Evolutionary conservation across 1,140 invertebrate genomes (phyloP), one percentile per base, ranked within the genome.

Genomic region (Euwallacea similis): DNA sequence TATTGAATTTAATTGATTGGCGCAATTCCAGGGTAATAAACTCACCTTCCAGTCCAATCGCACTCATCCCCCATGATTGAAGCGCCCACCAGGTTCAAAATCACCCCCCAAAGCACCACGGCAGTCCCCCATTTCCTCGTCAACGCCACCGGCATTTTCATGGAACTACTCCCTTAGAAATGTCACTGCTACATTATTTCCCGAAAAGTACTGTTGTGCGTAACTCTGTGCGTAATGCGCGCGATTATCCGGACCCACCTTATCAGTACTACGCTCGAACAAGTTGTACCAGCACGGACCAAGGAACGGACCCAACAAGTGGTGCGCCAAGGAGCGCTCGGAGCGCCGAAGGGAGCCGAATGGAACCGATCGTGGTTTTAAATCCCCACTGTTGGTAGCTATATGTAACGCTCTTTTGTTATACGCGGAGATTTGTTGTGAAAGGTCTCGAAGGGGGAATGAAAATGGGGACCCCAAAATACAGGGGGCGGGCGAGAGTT

Each of bases 41-140:
- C 65, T 58, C 43, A 66, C 65, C 65, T 66, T 42, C 65, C 65
- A 43, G 65, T 66, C 65, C 65, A 66, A 21, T 66, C 65, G 16
- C 65, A 66, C 44, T 66, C 65, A 58, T 66, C 65, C 42, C 65
- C 65, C 65, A 66, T 66, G 7, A 66, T 58, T 11, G 65, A 58
- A n/a, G 65, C 65, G n/a, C 46, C 46, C 9, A 2, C 13, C 46
- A 50, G 2, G 9, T 7, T 10, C 9, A 50, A 13, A 11, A 50
- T 2, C 6, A 50, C 46, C 6, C 9, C 46, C 46, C 9, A 10
- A 11, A 50, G 13, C 9, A 50, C 46, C 9, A 50, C 46, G 2
- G 46, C 46, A 13, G 13, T 2, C 6, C 46, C 46, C 21, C 21
- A 33, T 33, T 33, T 33, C 21, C 21, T 4, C 21, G 21, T 33